Percentiles rank a stretch among this genome's conserved stretches.
These are phyloP conservation scores for Cyclopterus lumpus DNA, from an alignment of 2,797 vertebrate species.

Conservation along the genomic window DNA sequence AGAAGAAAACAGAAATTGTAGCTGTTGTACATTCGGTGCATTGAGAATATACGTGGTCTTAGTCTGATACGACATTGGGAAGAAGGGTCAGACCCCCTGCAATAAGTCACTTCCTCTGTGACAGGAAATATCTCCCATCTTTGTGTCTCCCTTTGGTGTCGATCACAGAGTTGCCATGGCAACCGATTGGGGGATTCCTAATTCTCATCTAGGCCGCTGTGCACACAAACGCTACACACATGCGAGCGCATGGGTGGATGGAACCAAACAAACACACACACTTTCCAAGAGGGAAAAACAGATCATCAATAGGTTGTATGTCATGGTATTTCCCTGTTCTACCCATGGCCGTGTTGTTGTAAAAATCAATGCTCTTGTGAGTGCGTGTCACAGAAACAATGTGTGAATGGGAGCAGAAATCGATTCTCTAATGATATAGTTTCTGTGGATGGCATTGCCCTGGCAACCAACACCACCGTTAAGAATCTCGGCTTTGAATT, in stretches of 20 bases:
- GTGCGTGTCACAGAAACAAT: slow-evolving; percentile 1
- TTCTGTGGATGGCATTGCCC: too few species aligned
- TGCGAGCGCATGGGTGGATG: slow-evolving; percentile 4
- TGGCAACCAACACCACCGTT: too few species aligned
- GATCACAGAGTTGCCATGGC: slow-evolving; percentile 71
- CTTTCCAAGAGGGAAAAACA: background rate
- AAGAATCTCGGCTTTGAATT: too few species aligned
- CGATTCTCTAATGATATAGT: too few species aligned
- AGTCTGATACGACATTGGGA: background rate
- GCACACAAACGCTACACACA: background rate
- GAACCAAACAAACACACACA: slow-evolving; percentile 23
- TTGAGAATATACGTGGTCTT: background rate
- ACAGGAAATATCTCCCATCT: slow-evolving; percentile 38
- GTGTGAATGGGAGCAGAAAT: slow-evolving; percentile 18
- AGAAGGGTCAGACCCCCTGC: slow-evolving; percentile 7
- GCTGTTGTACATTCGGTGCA: background rate
- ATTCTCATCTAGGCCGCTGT: slow-evolving; percentile 58
- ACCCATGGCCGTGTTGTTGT: background rate
- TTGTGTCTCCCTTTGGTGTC: slow-evolving; percentile 33
- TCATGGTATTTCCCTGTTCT: slow-evolving; percentile 5
- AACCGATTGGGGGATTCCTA: slow-evolving; percentile 73
- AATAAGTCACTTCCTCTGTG: slow-evolving; percentile 49
- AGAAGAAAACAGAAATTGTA: background rate
- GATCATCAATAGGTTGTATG: slow-evolving; percentile 18
- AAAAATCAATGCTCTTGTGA: slow-evolving; percentile 17